Evolutionary conservation across 2,888 invertebrate species (phyloP), one percentile per base, ranked within the genome.

Genomic region (Lochmaea crataegi): DNA sequence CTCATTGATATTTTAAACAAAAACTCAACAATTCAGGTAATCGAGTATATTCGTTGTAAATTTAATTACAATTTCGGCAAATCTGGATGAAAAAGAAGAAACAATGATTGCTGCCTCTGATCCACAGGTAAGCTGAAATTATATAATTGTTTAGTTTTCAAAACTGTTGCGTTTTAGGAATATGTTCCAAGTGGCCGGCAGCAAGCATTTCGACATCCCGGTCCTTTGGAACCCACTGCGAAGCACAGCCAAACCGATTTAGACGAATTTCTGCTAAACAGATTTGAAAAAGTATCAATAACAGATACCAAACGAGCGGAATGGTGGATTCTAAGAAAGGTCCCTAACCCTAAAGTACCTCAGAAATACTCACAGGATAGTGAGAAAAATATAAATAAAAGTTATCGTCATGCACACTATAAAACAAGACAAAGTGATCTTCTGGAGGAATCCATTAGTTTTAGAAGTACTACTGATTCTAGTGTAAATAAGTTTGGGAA

Each of bases 71-170:
- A 78, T 74, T 73, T 65, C 71, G 53, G 73, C 78, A 78, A 95
- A 94, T 94, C 95, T 95, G 95, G 95, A 95, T 94, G 94, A 93
- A 87, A 91, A 91, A 89, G 91, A 89, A 88, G 91, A 92, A 88
- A 91, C 87, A 88, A 95, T 95, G 94, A 95, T 95, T 88, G 94
- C 95, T 90, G 95, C 95, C 89, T 94, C 94, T 88, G 94, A 95
- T 89, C 95, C 95, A 89, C 90, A 94, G 94, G 94, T 74, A 42
- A 71, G 56, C n/a, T 63, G 38, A 67, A 68, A 41, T 32, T 26
- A 41, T 32, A 61, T 6, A 14, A 51, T 57, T 61, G 14, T 61
- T 38, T 61, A 7, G 32, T 38, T 41, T 26, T 60, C 69, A 18
- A 68, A 61, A 66, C 12, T 16, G 53, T 38, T 42, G 38, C 71